Percentiles rank a stretch among this genome's conserved stretches.
Evolutionary conservation across 1,140 invertebrate genomes (phyloP).

Genomic region (Papilio polyxenes): DNA sequence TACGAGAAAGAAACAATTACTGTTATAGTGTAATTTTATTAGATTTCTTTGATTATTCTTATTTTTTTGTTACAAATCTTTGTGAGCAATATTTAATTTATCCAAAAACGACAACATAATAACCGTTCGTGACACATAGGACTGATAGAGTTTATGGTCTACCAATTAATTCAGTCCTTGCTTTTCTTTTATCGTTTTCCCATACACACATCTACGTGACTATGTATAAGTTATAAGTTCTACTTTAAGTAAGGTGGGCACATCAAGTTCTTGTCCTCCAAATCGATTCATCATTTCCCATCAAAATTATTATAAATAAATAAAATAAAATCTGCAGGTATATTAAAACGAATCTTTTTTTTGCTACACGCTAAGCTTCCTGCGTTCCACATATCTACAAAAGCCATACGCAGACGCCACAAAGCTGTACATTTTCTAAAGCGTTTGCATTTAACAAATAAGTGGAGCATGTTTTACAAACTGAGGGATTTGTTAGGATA

Average conservation of each 20-base stretch:
- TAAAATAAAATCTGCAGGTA: not conserved
- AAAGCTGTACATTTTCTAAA: conserved; percentile 1
- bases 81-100: not conserved
- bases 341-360: not conserved
- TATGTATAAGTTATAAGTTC: no score
- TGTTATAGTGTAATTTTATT: not conserved
- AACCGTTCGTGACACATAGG: no score
- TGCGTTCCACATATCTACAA: not conserved
- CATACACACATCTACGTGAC: no score
- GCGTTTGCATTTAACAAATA: conserved; percentile 12
- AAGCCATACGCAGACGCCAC: not conserved
- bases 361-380: not conserved
- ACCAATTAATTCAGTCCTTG: no score
- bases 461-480: conserved; percentile 12
- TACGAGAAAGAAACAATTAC: conserved; percentile 10
- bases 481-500: not conserved
- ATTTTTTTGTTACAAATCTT: not conserved
- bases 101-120: no score
- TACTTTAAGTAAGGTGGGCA: no score
- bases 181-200: no score
- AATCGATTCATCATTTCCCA: no score
- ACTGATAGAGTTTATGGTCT: no score
- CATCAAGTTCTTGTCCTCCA: no score
- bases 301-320: not conserved
- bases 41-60: not conserved